Evolutionary conservation across 2,888 invertebrate species (phyloP).

Genomic region (Morinoia aosen): DNA sequence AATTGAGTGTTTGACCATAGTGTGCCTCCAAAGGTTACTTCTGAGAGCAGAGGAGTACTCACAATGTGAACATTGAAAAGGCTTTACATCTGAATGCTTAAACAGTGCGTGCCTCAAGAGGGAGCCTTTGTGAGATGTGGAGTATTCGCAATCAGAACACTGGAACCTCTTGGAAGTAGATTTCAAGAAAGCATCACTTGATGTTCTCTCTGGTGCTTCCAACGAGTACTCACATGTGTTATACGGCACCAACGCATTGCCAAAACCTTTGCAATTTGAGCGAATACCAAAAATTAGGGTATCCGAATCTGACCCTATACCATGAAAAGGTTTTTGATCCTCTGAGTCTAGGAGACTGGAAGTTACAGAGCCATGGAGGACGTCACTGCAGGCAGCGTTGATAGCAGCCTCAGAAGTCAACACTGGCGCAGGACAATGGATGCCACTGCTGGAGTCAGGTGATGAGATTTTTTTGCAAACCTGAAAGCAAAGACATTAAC

Average conservation of each 20-base stretch:
- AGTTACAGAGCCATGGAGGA: neutral
- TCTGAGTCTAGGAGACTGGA: neutral
- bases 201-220: neutral
- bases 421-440: neutral
- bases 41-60: neutral
- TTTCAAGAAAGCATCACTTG: neutral
- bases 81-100: neutral
- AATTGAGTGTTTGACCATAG: neutral
- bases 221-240: neutral
- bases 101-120: neutral
- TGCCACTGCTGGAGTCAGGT: neutral
- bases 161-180: neutral
- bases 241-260: neutral
- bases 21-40: slow-evolving; percentile 5
- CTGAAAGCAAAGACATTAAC: no score
- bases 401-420: neutral
- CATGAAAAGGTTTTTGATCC: neutral
- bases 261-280: neutral
- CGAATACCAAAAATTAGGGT: neutral
- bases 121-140: neutral
- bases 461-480: neutral
- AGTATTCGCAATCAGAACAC: neutral
- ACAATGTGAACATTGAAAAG: neutral
- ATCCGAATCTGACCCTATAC: neutral
- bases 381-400: neutral